Conservation (phyloP, 2,888 invertebrate species). For the Dione juno region DNA sequence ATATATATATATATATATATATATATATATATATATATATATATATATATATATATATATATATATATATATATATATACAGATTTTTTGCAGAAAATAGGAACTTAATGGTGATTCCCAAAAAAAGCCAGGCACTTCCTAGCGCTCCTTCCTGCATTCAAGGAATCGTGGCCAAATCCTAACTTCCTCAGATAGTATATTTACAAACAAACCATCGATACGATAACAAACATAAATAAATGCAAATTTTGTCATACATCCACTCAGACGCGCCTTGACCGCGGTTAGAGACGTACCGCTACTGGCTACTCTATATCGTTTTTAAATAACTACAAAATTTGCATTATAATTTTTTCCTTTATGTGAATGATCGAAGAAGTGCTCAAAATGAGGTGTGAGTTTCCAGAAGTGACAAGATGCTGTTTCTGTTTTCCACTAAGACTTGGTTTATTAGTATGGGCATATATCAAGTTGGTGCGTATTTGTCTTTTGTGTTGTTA, state of each 20-base stretch:
- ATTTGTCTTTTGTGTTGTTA: not conserved
- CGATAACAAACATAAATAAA: constrained; percentile 16
- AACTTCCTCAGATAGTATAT: not conserved
- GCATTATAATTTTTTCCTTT: not conserved
- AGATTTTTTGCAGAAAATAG: not conserved
- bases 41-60: too few species aligned
- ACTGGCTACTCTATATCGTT: not conserved
- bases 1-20: too few species aligned
- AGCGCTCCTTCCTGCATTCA: not conserved
- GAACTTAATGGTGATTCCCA: not conserved
- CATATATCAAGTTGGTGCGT: constrained; percentile 51
- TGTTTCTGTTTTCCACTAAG: constrained; percentile 47
- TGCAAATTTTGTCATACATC: not conserved
- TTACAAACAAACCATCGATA: constrained; percentile 2
- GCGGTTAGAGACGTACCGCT: constrained; percentile 15
- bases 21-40: too few species aligned
- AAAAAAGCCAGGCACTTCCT: not conserved
- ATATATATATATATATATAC: too few species aligned
- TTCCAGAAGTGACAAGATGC: constrained; percentile 43
- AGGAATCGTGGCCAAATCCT: not conserved
- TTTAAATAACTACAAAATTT: not conserved
- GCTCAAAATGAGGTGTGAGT: constrained; percentile 45
- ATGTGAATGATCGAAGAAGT: not conserved
- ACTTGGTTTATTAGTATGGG: constrained; percentile 49
- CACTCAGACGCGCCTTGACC: constrained; percentile 13